Evolutionary conservation across 2,888 invertebrate species (phyloP).

Genomic region (Ceratothoa steindachneri): DNA sequence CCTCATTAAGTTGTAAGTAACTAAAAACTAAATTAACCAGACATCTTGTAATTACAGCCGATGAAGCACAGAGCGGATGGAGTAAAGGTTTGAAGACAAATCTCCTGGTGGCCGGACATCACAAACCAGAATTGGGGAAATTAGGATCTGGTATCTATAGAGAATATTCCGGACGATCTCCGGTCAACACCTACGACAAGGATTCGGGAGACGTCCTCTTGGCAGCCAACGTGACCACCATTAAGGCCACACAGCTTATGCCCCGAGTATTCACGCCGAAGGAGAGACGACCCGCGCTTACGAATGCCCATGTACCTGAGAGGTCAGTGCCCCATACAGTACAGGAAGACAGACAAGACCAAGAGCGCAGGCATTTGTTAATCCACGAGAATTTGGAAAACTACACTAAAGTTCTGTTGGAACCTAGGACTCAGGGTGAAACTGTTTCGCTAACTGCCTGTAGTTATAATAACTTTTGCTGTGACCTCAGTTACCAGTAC

Average conservation of each 20-base stretch:
- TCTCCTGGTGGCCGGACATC: slow-evolving; percentile 68
- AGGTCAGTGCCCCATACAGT: not conserved
- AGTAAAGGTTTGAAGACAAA: slow-evolving; percentile 65
- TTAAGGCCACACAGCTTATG: not conserved
- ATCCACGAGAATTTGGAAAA: slow-evolving; percentile 49
- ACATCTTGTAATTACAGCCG: too few species aligned
- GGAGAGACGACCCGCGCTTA: not conserved
- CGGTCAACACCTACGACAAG: slow-evolving; percentile 49
- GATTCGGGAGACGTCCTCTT: slow-evolving; percentile 47
- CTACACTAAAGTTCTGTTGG: slow-evolving; percentile 38
- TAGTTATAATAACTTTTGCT: slow-evolving; percentile 33
- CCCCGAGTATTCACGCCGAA: not conserved
- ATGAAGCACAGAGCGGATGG: slow-evolving; percentile 56
- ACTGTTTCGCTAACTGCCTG: slow-evolving; percentile 19
- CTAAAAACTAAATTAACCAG: too few species aligned
- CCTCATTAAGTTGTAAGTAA: too few species aligned
- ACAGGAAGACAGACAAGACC: not conserved
- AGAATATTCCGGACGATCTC: slow-evolving; percentile 56
- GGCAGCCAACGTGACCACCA: slow-evolving; percentile 9
- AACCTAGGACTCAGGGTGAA: not conserved
- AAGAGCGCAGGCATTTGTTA: not conserved
- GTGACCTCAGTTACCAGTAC: slow-evolving; percentile 26
- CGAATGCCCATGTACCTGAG: not conserved
- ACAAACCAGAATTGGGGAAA: slow-evolving; percentile 60
- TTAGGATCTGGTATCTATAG: slow-evolving; percentile 73